Evolutionary conservation across 2,797 vertebrate genomes (phyloP).

Genomic region (Tamandua tetradactyla): DNA sequence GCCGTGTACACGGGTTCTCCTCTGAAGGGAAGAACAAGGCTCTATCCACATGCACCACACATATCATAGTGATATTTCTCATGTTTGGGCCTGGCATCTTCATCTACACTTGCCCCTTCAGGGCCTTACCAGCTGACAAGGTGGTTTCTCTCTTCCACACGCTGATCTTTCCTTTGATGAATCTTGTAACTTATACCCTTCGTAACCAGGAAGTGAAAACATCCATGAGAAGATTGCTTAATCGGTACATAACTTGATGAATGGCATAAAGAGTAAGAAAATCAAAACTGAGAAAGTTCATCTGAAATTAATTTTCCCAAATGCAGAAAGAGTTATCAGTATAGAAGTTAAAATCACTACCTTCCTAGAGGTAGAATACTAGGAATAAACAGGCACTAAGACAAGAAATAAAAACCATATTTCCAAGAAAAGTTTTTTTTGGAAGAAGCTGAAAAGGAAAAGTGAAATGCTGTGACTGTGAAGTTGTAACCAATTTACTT

Average conservation of each 20-base stretch:
- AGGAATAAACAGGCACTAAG: not conserved
- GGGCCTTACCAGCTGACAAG: slow-evolving; percentile 56
- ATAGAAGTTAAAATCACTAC: not conserved
- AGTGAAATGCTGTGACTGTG: not conserved
- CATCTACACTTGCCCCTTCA: slow-evolving; percentile 57
- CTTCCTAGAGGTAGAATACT: not conserved
- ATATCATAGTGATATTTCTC: slow-evolving; percentile 52
- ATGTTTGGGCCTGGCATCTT: slow-evolving; percentile 64
- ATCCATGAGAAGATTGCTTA: slow-evolving; percentile 40
- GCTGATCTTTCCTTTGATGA: slow-evolving; percentile 56
- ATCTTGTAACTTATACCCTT: slow-evolving; percentile 58
- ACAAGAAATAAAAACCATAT: not conserved
- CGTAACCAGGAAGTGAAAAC: slow-evolving; percentile 60
- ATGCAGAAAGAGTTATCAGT: not conserved
- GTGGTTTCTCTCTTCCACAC: slow-evolving; percentile 67
- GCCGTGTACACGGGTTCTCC: not conserved
- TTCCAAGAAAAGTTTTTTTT: not conserved
- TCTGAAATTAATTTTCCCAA: not conserved
- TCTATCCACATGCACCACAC: slow-evolving; percentile 51
- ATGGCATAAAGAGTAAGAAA: not conserved
- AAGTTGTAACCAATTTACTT: not conserved
- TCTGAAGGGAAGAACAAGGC: slow-evolving; percentile 54
- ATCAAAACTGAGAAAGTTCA: not conserved
- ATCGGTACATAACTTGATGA: not conserved
- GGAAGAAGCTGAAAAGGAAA: not conserved